phyloP scores from a whole-genome alignment of 2,113 vertebrate species.

The Edolisoma coerulescens region DNA sequence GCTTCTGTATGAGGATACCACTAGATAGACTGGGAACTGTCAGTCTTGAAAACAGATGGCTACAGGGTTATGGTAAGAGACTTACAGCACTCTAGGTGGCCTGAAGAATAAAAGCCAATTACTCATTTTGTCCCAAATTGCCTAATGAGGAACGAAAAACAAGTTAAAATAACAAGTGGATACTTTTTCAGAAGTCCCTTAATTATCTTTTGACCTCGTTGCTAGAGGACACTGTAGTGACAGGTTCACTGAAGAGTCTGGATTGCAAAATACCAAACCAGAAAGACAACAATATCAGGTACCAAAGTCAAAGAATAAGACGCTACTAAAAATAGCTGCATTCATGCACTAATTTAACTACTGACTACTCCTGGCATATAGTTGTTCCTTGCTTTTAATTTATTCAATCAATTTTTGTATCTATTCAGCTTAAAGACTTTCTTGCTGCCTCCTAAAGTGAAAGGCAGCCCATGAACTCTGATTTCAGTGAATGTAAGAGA shows the following conservation, averaged over 20 bases:
- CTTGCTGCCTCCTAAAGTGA: not conserved
- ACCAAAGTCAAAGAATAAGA: not conserved
- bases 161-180: not conserved
- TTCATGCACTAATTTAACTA: not conserved
- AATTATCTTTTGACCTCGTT: not conserved
- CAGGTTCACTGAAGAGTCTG: constrained; percentile 86
- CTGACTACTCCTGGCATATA: not conserved
- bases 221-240: constrained; percentile 50
- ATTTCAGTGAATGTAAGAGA: not conserved
- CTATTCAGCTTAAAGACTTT: not conserved
- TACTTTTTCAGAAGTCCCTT: not conserved
- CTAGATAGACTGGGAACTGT: not conserved
- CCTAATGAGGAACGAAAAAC: not conserved
- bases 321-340: not conserved
- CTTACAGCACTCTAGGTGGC: not conserved
- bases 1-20: not conserved
- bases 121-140: not conserved
- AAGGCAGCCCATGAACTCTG: not conserved
- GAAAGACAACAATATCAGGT: not conserved
- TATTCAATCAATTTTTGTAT: not conserved
- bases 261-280: constrained; percentile 30
- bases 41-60: not conserved
- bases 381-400: not conserved
- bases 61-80: not conserved
- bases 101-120: not conserved